phyloP scores from a whole-genome alignment of 1,140 invertebrate species.

The Dufourea novaeangliae region DNA sequence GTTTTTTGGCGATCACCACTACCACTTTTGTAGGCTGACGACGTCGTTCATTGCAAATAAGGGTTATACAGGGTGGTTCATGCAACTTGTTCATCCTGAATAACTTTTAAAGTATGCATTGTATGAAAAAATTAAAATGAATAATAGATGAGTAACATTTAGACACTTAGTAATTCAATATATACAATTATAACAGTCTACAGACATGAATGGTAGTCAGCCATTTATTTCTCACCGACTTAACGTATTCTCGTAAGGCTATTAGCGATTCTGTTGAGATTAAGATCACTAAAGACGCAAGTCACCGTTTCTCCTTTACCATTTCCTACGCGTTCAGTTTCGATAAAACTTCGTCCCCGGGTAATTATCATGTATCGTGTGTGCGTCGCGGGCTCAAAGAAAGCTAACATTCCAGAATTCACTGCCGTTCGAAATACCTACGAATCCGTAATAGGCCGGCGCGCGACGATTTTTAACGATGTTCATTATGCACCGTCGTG shows the following conservation, averaged over 20 bases:
- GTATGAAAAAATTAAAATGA: too few relatives aligned
- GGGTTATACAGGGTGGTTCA: too few relatives aligned
- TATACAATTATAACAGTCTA: too few relatives aligned
- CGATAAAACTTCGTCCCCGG: slow-evolving; percentile 9
- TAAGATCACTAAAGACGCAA: not conserved
- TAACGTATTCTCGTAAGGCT: not conserved
- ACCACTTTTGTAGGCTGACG: too few relatives aligned
- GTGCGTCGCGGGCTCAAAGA: slow-evolving; percentile 21
- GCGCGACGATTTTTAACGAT: slow-evolving; percentile 33
- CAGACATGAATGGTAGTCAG: not conserved
- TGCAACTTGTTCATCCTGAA: too few relatives aligned
- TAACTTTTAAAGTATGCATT: too few relatives aligned
- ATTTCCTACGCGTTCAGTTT: slow-evolving; percentile 5
- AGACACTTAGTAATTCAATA: too few relatives aligned
- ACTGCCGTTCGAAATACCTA: slow-evolving; percentile 32
- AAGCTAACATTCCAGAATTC: slow-evolving; percentile 35
- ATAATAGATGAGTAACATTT: too few relatives aligned
- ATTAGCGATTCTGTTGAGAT: not conserved
- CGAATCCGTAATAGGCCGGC: slow-evolving; percentile 29
- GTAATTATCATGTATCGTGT: slow-evolving; percentile 41
- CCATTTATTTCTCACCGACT: not conserved
- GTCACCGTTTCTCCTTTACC: slow-evolving; percentile 1
- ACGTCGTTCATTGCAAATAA: too few relatives aligned
- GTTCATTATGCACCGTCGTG: slow-evolving; percentile 28
- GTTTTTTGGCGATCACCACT: too few relatives aligned